Conservation (phyloP, 2,113 vertebrate species). For the Chitala chitala region DNA sequence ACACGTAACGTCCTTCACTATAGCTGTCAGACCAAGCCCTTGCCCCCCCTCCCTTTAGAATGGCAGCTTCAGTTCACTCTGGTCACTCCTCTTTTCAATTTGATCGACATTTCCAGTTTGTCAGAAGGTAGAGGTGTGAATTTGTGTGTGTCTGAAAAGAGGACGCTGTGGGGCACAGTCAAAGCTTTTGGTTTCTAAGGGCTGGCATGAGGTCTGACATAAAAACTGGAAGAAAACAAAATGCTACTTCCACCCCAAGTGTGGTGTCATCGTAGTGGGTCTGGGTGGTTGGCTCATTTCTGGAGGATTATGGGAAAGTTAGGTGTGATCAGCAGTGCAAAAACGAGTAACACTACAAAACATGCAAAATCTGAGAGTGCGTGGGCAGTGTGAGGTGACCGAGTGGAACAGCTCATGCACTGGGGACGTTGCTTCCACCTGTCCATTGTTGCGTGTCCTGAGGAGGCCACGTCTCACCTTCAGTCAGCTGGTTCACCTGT, state of each 20-base stretch:
- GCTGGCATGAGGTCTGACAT: constrained; percentile 2
- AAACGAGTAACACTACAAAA: too few species aligned
- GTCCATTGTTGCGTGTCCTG: constrained; percentile 12
- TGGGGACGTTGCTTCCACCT: constrained; percentile 25
- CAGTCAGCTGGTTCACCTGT: neutral
- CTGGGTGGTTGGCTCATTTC: neutral
- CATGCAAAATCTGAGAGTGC: neutral
- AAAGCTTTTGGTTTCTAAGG: neutral
- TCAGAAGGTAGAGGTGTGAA: constrained; percentile 12
- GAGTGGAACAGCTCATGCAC: neutral
- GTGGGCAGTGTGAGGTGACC: neutral
- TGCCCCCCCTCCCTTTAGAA: constrained; percentile 44
- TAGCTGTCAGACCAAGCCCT: constrained; percentile 33
- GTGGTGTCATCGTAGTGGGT: neutral
- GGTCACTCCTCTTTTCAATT: constrained; percentile 35
- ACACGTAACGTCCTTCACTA: too few species aligned
- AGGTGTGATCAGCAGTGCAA: constrained; percentile 18
- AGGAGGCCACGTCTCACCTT: constrained; percentile 37
- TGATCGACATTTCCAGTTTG: constrained; percentile 31
- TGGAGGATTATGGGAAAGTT: constrained; percentile 20
- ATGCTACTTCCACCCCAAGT: neutral
- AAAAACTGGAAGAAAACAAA: constrained; percentile 35
- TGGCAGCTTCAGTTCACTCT: constrained; percentile 54
- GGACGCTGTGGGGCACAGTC: neutral
- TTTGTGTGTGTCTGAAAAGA: neutral